These are phyloP conservation scores for Sciurus niger DNA, from an alignment of 2,113 vertebrate species.

Conservation along the genomic window DNA sequence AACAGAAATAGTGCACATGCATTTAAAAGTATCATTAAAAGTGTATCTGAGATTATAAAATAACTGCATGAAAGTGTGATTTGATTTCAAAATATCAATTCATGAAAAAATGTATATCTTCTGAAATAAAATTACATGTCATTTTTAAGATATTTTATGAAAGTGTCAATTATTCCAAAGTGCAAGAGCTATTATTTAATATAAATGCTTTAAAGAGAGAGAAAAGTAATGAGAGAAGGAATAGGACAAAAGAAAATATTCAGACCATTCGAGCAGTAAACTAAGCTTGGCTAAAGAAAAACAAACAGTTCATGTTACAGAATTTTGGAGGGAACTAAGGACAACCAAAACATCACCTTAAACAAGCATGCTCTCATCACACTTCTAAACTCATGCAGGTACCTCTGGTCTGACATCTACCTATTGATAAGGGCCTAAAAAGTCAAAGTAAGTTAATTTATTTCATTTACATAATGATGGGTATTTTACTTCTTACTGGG, in stretches of 20 bases:
- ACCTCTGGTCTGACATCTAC: neutral
- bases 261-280: neutral
- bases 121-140: neutral
- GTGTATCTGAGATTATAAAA: neutral
- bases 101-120: neutral
- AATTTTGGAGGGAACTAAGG: neutral
- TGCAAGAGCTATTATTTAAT: neutral
- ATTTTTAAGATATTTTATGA: conserved; percentile 11
- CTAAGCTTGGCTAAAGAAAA: neutral
- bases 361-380: neutral
- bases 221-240: neutral
- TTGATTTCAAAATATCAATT: neutral
- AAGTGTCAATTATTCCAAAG: neutral
- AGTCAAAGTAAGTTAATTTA: neutral
- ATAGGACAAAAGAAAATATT: neutral
- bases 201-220: neutral
- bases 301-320: neutral
- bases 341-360: neutral
- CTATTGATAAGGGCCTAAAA: neutral
- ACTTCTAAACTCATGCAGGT: neutral
- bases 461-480: neutral
- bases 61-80: neutral
- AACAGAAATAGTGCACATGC: neutral
- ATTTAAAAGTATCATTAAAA: neutral
- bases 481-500: neutral